Percentiles rank a stretch among this genome's conserved stretches.
These are phyloP conservation scores for Polydrusus cervinus DNA, from an alignment of 2,888 invertebrate species.

Conservation along the genomic window DNA sequence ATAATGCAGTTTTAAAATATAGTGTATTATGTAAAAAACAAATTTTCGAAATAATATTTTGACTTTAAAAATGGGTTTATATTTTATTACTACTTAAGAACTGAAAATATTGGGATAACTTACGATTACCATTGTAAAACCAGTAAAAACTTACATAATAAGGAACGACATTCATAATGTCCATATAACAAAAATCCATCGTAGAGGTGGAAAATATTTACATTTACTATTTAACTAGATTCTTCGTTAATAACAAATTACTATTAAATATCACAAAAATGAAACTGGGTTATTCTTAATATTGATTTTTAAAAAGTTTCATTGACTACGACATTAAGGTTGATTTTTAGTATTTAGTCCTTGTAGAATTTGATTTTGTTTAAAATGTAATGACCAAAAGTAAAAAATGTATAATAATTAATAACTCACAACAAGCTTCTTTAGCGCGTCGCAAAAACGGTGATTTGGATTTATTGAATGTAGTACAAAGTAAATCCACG, in stretches of 20 bases:
- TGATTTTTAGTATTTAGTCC: slow-evolving; percentile 26
- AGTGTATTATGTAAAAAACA: too few species aligned
- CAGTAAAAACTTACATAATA: slow-evolving; percentile 47
- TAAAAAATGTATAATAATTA: not conserved
- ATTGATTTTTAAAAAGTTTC: slow-evolving; percentile 50
- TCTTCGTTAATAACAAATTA: slow-evolving; percentile 61
- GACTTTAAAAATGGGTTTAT: slow-evolving; percentile 27
- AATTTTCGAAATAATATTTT: not conserved
- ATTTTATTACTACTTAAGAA: not conserved
- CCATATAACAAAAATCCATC: slow-evolving; percentile 49
- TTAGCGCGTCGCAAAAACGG: too few species aligned
- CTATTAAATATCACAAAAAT: slow-evolving; percentile 63
- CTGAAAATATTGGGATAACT: not conserved
- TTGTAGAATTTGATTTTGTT: slow-evolving; percentile 34
- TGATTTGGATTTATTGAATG: too few species aligned
- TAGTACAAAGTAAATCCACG: too few species aligned
- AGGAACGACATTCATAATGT: slow-evolving; percentile 28
- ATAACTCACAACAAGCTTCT: too few species aligned
- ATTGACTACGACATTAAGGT: slow-evolving; percentile 62
- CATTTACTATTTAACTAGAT: slow-evolving; percentile 60
- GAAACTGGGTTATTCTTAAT: slow-evolving; percentile 60
- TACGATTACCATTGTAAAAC: slow-evolving; percentile 44
- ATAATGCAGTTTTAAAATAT: too few species aligned
- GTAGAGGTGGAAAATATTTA: slow-evolving; percentile 53
- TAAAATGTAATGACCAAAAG: slow-evolving; percentile 9